These are phyloP conservation scores for Karalla daura DNA, from an alignment of 2,797 vertebrate species.

Conservation along the genomic window DNA sequence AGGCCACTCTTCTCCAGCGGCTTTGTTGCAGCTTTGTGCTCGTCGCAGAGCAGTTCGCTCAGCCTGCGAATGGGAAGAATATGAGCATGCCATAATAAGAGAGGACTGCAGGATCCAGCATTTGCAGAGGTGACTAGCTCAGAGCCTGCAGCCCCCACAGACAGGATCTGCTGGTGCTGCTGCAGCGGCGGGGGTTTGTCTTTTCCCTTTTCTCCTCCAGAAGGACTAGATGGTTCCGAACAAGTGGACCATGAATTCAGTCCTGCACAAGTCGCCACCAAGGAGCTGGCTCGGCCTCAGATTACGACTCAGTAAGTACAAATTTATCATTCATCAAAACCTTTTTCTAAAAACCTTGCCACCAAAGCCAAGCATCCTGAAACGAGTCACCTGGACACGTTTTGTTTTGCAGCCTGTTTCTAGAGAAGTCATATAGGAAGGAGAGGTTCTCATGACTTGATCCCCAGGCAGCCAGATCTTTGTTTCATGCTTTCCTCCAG, in stretches of 20 bases:
- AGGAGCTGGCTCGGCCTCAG: slow-evolving; percentile 80
- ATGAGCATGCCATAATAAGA: slow-evolving; percentile 36
- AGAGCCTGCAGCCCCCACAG: slow-evolving; percentile 13
- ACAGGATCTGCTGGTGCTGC: slow-evolving; percentile 15
- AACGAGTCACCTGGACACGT: slow-evolving; percentile 18
- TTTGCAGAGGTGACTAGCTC: slow-evolving; percentile 2
- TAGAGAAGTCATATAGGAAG: slow-evolving; percentile 4
- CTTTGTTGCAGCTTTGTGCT: slow-evolving; percentile 41
- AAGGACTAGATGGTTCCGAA: slow-evolving; percentile 80
- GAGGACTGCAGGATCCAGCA: slow-evolving; percentile 11
- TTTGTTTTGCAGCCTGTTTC: slow-evolving; percentile 5
- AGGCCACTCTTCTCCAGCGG: not conserved
- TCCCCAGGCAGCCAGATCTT: slow-evolving; percentile 34
- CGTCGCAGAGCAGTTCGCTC: slow-evolving; percentile 26
- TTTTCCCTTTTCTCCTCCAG: not conserved
- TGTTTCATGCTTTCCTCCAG: slow-evolving; percentile 30
- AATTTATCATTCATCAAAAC: not conserved
- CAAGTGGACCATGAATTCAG: slow-evolving; percentile 78
- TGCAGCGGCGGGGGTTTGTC: not conserved
- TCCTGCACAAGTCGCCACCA: slow-evolving; percentile 74
- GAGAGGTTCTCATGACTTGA: slow-evolving; percentile 27
- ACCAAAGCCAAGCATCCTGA: not conserved
- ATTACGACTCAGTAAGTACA: slow-evolving; percentile 77
- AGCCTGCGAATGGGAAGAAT: not conserved
- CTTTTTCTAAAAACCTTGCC: not conserved